phyloP scores from a whole-genome alignment of 2,888 invertebrate genomes.

The Calliopum simillimum region DNA sequence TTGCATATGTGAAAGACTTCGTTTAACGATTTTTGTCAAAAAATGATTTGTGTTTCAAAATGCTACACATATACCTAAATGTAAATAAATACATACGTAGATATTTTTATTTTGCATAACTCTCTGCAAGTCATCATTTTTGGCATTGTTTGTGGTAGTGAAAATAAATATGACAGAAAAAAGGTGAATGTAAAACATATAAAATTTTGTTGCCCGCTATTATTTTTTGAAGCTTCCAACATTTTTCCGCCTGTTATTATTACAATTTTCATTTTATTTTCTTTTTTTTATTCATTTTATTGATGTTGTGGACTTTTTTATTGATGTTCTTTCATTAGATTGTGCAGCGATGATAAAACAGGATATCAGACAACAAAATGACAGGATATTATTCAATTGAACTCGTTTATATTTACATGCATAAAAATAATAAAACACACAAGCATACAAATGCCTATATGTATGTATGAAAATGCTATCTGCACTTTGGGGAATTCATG shows the following conservation, averaged over 20 bases:
- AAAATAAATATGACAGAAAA: too few relatives aligned
- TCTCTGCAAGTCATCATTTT: too few relatives aligned
- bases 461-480: background rate
- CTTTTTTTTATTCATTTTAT: background rate
- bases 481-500: slow-evolving; percentile 11
- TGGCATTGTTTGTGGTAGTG: too few relatives aligned
- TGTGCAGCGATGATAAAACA: slow-evolving; percentile 55
- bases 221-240: too few relatives aligned
- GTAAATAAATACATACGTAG: too few relatives aligned
- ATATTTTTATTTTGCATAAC: too few relatives aligned
- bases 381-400: slow-evolving; percentile 65
- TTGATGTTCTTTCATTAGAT: slow-evolving; percentile 46
- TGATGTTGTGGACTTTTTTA: slow-evolving; percentile 26
- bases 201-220: too few relatives aligned
- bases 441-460: slow-evolving; percentile 27
- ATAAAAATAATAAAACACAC: slow-evolving; percentile 54
- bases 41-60: too few relatives aligned
- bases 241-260: background rate
- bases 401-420: slow-evolving; percentile 60
- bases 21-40: too few relatives aligned
- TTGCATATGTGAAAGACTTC: too few relatives aligned
- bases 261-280: background rate
- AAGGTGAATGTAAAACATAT: too few relatives aligned
- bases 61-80: too few relatives aligned
- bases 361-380: slow-evolving; percentile 54